Base-by-base conservation (phyloP, 2,113 vertebrate species). In the Sigmodon hispidus region DNA sequence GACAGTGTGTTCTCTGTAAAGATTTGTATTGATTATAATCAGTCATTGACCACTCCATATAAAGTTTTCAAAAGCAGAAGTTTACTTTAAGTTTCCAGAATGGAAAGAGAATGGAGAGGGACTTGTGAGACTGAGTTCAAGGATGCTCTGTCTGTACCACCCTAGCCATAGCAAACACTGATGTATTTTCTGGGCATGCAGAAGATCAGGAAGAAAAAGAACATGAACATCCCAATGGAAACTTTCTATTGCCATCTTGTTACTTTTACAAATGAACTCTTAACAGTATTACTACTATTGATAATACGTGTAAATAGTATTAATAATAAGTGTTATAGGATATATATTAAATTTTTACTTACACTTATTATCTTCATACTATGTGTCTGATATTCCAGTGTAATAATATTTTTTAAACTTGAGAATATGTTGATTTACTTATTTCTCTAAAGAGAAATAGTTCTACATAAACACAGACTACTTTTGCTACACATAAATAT, bases 271-370 rank as follows among this genome's bases (percentile, higher is more conserved):
- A 93, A 90, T 73, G n/a, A 67, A 86, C 90, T 63, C 77, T 90
- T 90, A 92, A 69, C 61, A 9, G 24, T 93, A 4, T 95, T 93
- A 92, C 40, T 95, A 88, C 90, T 55, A 55, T n/a, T n/a, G n/a
- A n/a, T n/a, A n/a, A n/a, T n/a, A n/a, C n/a, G n/a, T n/a, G n/a
- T n/a, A n/a, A n/a, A n/a, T n/a, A n/a, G n/a, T n/a, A n/a, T n/a
- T n/a, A n/a, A n/a, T n/a, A n/a, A n/a, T n/a, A n/a, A n/a, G n/a
- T n/a, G n/a, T n/a, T 55, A 55, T 55, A 84, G 81, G 34, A 67
- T 57, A 48, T 87, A 34, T 91, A 61, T 70, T 93, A 55, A 52
- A 57, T 70, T 48, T 84, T 15, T 43, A 90, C 80, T 45, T 63
- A 24, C 12, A 89, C 91, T 91, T 57, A 70, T 88, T 70, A 94